These are phyloP conservation scores for Pteropus alecto DNA, from an alignment of 2,113 vertebrate genomes.

Conservation along the genomic window DNA sequence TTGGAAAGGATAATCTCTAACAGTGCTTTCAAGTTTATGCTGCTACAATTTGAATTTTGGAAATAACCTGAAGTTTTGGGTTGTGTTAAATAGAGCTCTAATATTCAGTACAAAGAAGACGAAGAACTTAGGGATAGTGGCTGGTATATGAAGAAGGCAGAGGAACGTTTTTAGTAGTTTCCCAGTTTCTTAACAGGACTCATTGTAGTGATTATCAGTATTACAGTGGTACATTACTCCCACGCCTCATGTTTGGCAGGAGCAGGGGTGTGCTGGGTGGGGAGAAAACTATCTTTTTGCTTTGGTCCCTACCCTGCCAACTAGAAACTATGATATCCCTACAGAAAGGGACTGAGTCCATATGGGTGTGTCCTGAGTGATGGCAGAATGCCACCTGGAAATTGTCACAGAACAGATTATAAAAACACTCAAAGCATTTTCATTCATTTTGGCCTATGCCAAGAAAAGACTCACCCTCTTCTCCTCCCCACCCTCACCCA, in stretches of 20 bases:
- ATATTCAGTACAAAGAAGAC: background rate
- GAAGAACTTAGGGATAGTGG: background rate
- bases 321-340: background rate
- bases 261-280: background rate
- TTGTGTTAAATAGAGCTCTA: background rate
- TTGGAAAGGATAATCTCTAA: background rate
- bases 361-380: slow-evolving; percentile 32
- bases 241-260: background rate
- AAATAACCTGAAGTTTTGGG: background rate
- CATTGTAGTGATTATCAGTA: background rate
- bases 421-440: slow-evolving; percentile 53
- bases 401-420: slow-evolving; percentile 35
- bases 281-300: background rate
- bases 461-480: slow-evolving; percentile 54
- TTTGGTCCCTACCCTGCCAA: background rate
- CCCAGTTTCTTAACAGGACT: background rate
- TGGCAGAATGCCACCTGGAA: slow-evolving; percentile 67
- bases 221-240: background rate
- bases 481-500: slow-evolving; percentile 18
- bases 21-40: background rate
- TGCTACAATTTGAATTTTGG: background rate
- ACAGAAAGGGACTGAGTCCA: background rate
- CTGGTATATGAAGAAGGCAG: background rate
- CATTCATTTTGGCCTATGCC: slow-evolving; percentile 59
- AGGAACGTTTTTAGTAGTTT: background rate